Evolutionary conservation across 2,888 invertebrate genomes (phyloP).

Genomic region (Strigamia crassipes): DNA sequence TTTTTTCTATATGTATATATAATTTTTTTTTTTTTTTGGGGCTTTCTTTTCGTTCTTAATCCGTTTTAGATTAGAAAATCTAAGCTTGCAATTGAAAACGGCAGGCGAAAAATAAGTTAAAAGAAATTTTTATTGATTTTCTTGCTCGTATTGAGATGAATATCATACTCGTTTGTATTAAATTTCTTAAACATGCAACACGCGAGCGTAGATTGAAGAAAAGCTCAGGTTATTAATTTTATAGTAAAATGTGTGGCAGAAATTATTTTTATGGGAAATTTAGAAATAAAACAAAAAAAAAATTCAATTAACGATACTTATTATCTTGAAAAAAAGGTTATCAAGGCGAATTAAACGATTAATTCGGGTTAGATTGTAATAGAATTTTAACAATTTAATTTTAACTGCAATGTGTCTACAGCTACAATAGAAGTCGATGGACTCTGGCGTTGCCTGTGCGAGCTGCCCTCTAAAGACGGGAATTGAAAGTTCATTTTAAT

Average conservation of each 20-base stretch:
- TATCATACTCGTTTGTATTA: background rate
- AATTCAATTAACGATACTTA: too few relatives aligned
- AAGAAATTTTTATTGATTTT: background rate
- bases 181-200: background rate
- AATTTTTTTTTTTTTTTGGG: slow-evolving; percentile 7
- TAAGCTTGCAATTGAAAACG: background rate
- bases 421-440: too few relatives aligned
- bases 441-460: background rate
- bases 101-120: background rate
- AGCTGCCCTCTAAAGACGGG: background rate
- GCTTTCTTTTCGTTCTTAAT: background rate
- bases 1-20: background rate
- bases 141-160: background rate
- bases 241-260: background rate
- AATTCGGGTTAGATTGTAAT: too few relatives aligned
- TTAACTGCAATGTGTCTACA: too few relatives aligned
- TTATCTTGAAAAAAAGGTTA: too few relatives aligned
- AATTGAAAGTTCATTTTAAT: background rate
- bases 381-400: background rate
- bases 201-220: background rate
- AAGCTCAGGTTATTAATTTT: background rate
- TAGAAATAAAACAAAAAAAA: background rate
- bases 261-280: background rate
- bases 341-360: too few relatives aligned
- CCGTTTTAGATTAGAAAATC: background rate